Evolutionary conservation across 2,888 invertebrate genomes (phyloP).

Genomic region (Brenthis ino): DNA sequence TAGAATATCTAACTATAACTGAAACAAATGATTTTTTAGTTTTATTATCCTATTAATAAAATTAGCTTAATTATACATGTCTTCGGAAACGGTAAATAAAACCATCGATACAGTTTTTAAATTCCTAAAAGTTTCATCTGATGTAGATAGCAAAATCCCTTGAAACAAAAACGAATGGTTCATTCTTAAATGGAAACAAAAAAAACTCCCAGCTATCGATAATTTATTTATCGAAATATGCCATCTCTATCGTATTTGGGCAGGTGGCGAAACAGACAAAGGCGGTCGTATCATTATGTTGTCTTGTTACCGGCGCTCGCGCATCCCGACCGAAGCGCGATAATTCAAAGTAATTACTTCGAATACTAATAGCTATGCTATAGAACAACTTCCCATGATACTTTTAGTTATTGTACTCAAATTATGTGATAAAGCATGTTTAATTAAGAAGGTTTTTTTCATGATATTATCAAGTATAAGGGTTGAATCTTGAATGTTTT

Average conservation of each 20-base stretch:
- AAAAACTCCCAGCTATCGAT: slow-evolving; percentile 3
- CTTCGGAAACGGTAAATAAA: no score
- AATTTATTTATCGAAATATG: slow-evolving; percentile 42
- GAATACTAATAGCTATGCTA: slow-evolving; percentile 55
- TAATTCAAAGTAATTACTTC: slow-evolving; percentile 75
- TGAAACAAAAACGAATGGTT: background rate
- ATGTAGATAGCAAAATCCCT: no score
- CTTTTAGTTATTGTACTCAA: slow-evolving; percentile 20
- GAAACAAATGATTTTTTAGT: no score
- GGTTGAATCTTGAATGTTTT: background rate
- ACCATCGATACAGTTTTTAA: no score
- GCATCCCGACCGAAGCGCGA: slow-evolving; percentile 65
- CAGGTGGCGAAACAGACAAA: slow-evolving; percentile 82
- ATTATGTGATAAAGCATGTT: slow-evolving; percentile 16
- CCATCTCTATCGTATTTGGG: slow-evolving; percentile 69
- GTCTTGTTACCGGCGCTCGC: slow-evolving; percentile 78
- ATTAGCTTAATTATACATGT: background rate
- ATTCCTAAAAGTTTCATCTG: no score
- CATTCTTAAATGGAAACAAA: background rate
- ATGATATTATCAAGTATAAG: background rate
- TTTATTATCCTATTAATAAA: background rate
- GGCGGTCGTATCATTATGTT: slow-evolving; percentile 79
- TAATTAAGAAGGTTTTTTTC: slow-evolving; percentile 13
- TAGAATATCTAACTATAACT: background rate
- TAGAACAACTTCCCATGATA: slow-evolving; percentile 30